Evolutionary conservation across 2,888 invertebrate genomes (phyloP).

Genomic region (Metopia argyrocephala): DNA sequence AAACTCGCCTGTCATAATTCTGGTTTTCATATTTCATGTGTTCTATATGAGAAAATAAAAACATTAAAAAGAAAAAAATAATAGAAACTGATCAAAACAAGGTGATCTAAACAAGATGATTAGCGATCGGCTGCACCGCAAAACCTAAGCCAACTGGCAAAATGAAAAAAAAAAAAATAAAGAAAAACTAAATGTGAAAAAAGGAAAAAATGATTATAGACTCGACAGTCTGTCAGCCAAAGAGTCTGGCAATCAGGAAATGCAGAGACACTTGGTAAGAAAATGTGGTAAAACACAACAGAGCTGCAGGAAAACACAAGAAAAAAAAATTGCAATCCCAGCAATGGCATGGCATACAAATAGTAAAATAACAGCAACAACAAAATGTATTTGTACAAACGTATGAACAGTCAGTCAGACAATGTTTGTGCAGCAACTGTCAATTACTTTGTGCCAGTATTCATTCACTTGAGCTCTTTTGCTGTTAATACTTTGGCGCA

Average conservation of each 20-base stretch:
- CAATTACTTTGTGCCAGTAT: constrained; percentile 55
- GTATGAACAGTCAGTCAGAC: constrained; percentile 33
- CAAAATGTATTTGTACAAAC: constrained; percentile 33
- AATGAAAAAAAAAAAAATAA: not conserved
- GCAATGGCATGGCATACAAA: constrained; percentile 12
- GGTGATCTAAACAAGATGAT: constrained; percentile 63
- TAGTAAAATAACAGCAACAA: constrained; percentile 40
- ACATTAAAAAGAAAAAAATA: constrained; percentile 21
- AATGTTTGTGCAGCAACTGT: constrained; percentile 64
- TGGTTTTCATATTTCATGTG: constrained; percentile 25
- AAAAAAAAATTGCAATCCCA: constrained; percentile 39
- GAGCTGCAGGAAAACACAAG: constrained; percentile 14
- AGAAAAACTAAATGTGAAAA: not conserved
- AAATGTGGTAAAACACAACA: constrained; percentile 16
- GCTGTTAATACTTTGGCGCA: not conserved
- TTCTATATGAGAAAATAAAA: constrained; percentile 13
- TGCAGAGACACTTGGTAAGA: constrained; percentile 8
- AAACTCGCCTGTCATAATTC: constrained; percentile 50
- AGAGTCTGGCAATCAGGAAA: constrained; percentile 51
- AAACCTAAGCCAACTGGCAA: not conserved
- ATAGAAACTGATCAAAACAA: constrained; percentile 47
- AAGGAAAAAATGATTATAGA: constrained; percentile 13
- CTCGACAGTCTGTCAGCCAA: constrained; percentile 56
- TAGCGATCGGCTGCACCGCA: constrained; percentile 3
- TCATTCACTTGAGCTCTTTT: constrained; percentile 18